A percentile compares a stretch with the other conserved stretches of the same genome.
Conservation (phyloP, 2,888 invertebrate genomes). For the Sturmia bella region DNA sequence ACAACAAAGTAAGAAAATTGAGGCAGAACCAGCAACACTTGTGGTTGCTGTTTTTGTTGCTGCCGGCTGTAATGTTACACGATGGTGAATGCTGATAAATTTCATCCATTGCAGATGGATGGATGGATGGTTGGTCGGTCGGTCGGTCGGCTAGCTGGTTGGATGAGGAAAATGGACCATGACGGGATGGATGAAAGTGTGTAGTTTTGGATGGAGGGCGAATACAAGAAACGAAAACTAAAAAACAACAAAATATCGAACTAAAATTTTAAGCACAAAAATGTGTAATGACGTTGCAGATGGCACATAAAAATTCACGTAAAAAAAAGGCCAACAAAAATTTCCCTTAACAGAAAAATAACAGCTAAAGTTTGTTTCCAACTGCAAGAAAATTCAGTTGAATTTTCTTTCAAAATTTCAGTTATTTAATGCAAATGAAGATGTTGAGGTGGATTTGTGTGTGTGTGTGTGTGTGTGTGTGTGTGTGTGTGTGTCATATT, state of each 20-base stretch:
- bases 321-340: constrained; percentile 3
- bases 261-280: constrained; percentile 31
- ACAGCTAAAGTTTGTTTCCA: constrained; percentile 29
- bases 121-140: constrained; percentile 7
- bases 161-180: constrained; percentile 27
- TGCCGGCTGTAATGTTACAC: constrained; percentile 26
- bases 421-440: constrained; percentile 9
- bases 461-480: neutral
- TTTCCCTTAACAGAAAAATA: neutral
- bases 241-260: constrained; percentile 33
- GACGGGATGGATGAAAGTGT: constrained; percentile 21
- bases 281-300: constrained; percentile 57
- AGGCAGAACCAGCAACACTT: constrained; percentile 3
- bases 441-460: constrained; percentile 12
- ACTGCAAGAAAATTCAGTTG: constrained; percentile 13
- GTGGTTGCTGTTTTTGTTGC: constrained; percentile 26
- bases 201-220: constrained; percentile 17
- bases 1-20: neutral
- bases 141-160: neutral
- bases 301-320: constrained; percentile 42
- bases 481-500: constrained; percentile 4
- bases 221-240: constrained; percentile 1
- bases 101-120: constrained; percentile 62
- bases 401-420: constrained; percentile 1
- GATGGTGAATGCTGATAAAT: constrained; percentile 45